Evolutionary conservation across 2,797 vertebrate species (phyloP), one percentile per base, ranked within the genome.

Genomic region (Mergus octosetaceus): DNA sequence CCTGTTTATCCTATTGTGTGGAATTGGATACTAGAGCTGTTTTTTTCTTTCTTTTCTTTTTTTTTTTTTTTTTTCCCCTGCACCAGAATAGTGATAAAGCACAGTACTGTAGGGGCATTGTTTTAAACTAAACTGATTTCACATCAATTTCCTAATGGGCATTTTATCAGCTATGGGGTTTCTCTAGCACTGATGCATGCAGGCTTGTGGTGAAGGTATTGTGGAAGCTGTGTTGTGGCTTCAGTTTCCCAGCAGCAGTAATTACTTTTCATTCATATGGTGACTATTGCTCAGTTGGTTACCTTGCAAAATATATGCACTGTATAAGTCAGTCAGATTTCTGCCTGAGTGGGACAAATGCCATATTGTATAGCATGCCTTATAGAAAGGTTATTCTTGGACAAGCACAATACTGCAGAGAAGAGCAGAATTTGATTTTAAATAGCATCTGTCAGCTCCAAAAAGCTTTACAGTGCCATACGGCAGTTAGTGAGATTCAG

Each of bases 211-310:
- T 87, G 94, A 77, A 95, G 83, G 90, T 36, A 93, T 82, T 91
- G 47, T 83, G 91, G 94, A 96, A 96, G 91, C 89, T 93, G 89
- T 95, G 78, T 61, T 71, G 65, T 24, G 84, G 54, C 87, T 78
- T 54, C 73, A 80, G 79, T 87, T 89, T 87, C 69, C 56, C 91
- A 95, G 95, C 91, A 62, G 85, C 91, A 86, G 82, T 88, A 86
- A 96, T 75, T 94, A 89, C 84, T 94, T 90, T 97, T 97, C 94
- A 82, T 90, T 90, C 95, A 92, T 82, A 95, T 86, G 94, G 86
- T 87, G 90, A 94, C 83, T 94, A 71, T 47, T 96, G 89, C 93
- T 94, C 92, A 87, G 92, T 66, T 85, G 78, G 89, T 93, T 96
- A 96, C 80, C 68, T 89, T 80, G 78, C 72, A 93, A 94, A 91